Conservation (phyloP, 2,797 vertebrate genomes). For the Fratercula arctica region DNA sequence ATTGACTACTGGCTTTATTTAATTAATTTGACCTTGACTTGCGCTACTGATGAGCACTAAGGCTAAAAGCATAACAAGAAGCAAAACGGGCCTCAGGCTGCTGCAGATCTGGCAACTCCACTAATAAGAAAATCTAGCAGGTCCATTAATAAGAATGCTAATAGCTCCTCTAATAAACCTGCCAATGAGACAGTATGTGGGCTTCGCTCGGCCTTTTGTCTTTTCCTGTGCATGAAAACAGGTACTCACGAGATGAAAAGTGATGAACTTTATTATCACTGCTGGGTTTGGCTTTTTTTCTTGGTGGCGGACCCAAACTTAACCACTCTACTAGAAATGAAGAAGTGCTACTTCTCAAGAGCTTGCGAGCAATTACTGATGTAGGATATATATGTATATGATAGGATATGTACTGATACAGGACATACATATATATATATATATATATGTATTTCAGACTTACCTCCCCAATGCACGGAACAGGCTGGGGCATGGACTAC, state of each 20-base stretch:
- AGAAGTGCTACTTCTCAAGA: background rate
- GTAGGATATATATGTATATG: no score
- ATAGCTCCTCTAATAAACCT: background rate
- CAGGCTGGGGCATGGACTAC: background rate
- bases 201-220: background rate
- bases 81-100: background rate
- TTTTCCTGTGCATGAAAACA: background rate
- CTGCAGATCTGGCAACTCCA: background rate
- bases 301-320: background rate
- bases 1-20: background rate
- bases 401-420: background rate
- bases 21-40: background rate
- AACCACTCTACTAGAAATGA: background rate
- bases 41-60: background rate
- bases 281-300: background rate
- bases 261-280: background rate
- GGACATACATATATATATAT: accelerated
- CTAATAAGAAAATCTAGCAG: background rate
- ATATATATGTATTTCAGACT: background rate
- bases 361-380: background rate
- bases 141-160: background rate
- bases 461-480: background rate
- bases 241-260: background rate
- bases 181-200: background rate
- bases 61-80: background rate